Evolutionary conservation across 92 coral and sea anemone species (phyloP).

Genomic region (Virgularia gustaviana): DNA sequence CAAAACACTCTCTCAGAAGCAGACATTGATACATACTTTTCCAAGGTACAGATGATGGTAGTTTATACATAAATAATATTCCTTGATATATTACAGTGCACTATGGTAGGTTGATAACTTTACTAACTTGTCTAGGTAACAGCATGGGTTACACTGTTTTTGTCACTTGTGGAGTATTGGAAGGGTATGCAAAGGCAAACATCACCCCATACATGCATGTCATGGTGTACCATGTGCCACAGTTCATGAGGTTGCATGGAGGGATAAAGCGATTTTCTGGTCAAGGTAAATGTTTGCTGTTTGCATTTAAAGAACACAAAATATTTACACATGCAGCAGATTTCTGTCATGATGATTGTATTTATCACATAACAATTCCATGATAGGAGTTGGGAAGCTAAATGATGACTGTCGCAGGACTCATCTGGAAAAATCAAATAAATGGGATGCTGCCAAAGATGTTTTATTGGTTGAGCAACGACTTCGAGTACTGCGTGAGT

Average conservation of each 20-base stretch:
- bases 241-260: conserved; percentile 43
- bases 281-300: conserved; percentile 36
- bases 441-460: conserved; percentile 71
- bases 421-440: conserved; percentile 56
- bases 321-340: neutral
- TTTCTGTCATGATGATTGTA: neutral
- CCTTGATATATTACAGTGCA: neutral
- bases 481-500: conserved; percentile 35
- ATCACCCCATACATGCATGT: conserved; percentile 50
- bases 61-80: no score
- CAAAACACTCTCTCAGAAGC: conserved; percentile 48
- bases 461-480: conserved; percentile 52
- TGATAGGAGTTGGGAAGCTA: conserved; percentile 52
- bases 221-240: conserved; percentile 58
- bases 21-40: conserved; percentile 36
- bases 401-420: conserved; percentile 56
- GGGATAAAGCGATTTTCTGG: conserved; percentile 53
- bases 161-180: conserved; percentile 23
- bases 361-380: no score
- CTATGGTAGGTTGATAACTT: neutral
- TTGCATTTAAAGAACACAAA: neutral
- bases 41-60: conserved; percentile 39
- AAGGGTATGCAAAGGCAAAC: conserved; percentile 45
- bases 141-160: conserved; percentile 50
- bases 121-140: conserved; percentile 34